A percentile compares a stretch with the other conserved stretches of the same genome.
These are phyloP conservation scores for Hypomecis atomaria DNA, from an alignment of 2,888 invertebrate species.

Conservation along the genomic window DNA sequence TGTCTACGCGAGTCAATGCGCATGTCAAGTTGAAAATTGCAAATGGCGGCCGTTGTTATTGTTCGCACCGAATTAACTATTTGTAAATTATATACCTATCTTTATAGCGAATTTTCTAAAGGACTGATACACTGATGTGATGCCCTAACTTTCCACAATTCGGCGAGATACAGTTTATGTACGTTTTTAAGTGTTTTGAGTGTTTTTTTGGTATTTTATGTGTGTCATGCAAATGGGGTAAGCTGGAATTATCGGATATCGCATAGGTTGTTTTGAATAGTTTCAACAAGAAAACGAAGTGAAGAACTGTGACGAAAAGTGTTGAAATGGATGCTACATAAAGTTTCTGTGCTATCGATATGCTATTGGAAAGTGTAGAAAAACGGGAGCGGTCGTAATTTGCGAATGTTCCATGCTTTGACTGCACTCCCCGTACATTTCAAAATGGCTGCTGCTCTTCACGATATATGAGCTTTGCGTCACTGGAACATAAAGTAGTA, in stretches of 20 bases:
- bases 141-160: slow-evolving; percentile 79
- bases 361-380: slow-evolving; percentile 59
- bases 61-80: slow-evolving; percentile 95
- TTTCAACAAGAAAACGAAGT: slow-evolving; percentile 80
- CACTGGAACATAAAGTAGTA: slow-evolving; percentile 84
- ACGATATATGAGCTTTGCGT: slow-evolving; percentile 86
- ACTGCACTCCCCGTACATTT: slow-evolving; percentile 85
- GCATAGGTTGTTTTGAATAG: slow-evolving; percentile 85
- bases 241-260: slow-evolving; percentile 86
- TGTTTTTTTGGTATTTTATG: slow-evolving; percentile 86
- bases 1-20: slow-evolving; percentile 85
- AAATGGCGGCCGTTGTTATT: slow-evolving; percentile 99
- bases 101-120: slow-evolving; percentile 86
- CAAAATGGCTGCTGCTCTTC: slow-evolving; percentile 86
- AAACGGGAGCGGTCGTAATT: slow-evolving; percentile 71
- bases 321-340: slow-evolving; percentile 77
- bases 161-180: slow-evolving; percentile 80
- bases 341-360: slow-evolving; percentile 67
- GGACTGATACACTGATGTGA: slow-evolving; percentile 82
- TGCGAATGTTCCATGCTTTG: slow-evolving; percentile 84
- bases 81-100: slow-evolving; percentile 88
- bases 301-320: slow-evolving; percentile 77
- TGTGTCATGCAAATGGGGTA: slow-evolving; percentile 91
- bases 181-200: slow-evolving; percentile 83
- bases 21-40: slow-evolving; percentile 94